A percentile compares a stretch with the other conserved stretches of the same genome.
phyloP scores from a whole-genome alignment of 2,113 vertebrate genomes.

The Atlantisia rogersi region DNA sequence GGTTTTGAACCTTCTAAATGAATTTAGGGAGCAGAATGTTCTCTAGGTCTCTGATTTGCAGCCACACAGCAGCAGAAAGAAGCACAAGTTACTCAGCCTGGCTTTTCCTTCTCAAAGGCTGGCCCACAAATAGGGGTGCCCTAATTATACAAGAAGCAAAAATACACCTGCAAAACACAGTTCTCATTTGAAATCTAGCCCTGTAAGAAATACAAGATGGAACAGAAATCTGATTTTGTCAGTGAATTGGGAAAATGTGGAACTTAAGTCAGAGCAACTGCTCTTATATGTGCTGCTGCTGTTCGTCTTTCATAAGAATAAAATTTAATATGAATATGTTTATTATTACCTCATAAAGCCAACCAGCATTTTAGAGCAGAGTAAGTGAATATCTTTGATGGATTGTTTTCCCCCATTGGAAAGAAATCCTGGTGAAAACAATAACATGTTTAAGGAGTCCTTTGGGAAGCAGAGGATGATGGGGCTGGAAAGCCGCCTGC shows the following conservation, averaged over 20 bases:
- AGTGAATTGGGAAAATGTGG: background rate
- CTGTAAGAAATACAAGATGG: background rate
- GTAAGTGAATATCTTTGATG: constrained; percentile 6
- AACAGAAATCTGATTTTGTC: background rate
- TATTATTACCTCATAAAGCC: constrained; percentile 47
- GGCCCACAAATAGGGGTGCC: background rate
- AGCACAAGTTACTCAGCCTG: background rate
- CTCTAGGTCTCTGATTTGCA: background rate
- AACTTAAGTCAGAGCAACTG: background rate
- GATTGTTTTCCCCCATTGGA: constrained; percentile 16
- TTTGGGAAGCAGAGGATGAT: background rate
- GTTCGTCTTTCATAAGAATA: background rate
- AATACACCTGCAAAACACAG: background rate
- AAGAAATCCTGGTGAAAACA: constrained; percentile 35
- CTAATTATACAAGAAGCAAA: background rate
- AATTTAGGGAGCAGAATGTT: constrained; percentile 1
- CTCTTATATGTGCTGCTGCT: background rate
- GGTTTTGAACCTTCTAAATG: background rate
- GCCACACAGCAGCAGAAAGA: background rate
- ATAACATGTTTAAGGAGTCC: background rate
- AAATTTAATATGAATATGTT: constrained; percentile 30
- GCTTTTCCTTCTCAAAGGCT: background rate
- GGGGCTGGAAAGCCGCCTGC: background rate
- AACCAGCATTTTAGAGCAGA: constrained; percentile 14
- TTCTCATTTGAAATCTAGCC: background rate